Conservation (phyloP, 2,888 invertebrate genomes). For the Hetaerina titia region DNA sequence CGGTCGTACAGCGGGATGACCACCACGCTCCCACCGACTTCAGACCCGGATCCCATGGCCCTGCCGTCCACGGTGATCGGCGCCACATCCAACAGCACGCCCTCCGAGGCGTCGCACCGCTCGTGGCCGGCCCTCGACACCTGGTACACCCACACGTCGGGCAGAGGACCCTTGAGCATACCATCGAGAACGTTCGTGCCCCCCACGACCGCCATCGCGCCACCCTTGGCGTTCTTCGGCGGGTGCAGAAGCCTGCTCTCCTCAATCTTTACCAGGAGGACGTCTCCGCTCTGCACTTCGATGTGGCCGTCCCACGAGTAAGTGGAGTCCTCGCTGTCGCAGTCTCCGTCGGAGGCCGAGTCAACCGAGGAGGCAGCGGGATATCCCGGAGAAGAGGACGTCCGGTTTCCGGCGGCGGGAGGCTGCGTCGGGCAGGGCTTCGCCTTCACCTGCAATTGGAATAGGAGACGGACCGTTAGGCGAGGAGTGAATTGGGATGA, state of each 20-base stretch:
- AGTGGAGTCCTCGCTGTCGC: constrained; percentile 77
- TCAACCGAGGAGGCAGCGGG: constrained; percentile 69
- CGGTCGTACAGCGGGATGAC: constrained; percentile 85
- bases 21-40: constrained; percentile 83
- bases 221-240: background rate
- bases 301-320: constrained; percentile 84
- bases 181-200: constrained; percentile 71
- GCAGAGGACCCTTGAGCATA: constrained; percentile 79
- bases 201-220: constrained; percentile 71
- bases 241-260: constrained; percentile 79
- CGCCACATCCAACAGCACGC: constrained; percentile 84
- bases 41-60: constrained; percentile 82
- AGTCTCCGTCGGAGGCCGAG: constrained; percentile 70
- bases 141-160: constrained; percentile 83
- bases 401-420: background rate
- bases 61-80: constrained; percentile 83
- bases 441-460: constrained; percentile 32
- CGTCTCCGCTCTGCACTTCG: constrained; percentile 86
- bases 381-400: background rate
- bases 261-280: constrained; percentile 85
- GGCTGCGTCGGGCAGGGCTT: constrained; percentile 39
- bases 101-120: constrained; percentile 85
- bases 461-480: no score
- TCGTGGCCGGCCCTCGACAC: constrained; percentile 86
- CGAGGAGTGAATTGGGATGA: no score